Evolutionary conservation across 2,113 vertebrate species (phyloP).

Genomic region (Cyprinodon variegatus): DNA sequence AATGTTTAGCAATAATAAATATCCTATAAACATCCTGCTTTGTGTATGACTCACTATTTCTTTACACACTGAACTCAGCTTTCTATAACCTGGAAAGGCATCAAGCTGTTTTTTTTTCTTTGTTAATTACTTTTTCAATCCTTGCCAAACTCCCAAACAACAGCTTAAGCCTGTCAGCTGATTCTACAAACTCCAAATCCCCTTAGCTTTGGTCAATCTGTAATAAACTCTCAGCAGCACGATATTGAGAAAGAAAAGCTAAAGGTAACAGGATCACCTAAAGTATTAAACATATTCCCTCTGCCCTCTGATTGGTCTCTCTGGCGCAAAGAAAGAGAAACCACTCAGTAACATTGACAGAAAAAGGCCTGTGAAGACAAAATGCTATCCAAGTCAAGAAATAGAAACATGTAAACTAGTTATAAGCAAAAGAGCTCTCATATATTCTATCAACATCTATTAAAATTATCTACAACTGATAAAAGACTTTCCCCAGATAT

Average conservation of each 20-base stretch:
- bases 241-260: not conserved
- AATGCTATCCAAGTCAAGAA: not conserved
- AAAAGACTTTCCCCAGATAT: not conserved
- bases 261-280: slow-evolving; percentile 3
- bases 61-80: slow-evolving; percentile 7
- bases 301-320: slow-evolving; percentile 59
- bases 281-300: slow-evolving; percentile 28
- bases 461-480: not conserved
- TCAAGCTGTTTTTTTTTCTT: slow-evolving; percentile 20
- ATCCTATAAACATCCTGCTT: slow-evolving; percentile 17
- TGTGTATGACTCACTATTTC: slow-evolving; percentile 4
- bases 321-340: slow-evolving; percentile 74
- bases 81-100: slow-evolving; percentile 16
- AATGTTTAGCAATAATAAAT: slow-evolving; percentile 5
- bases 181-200: slow-evolving; percentile 18
- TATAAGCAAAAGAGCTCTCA: not conserved
- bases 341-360: slow-evolving; percentile 69
- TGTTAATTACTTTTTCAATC: slow-evolving; percentile 20
- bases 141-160: slow-evolving; percentile 19
- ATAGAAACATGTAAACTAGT: not conserved
- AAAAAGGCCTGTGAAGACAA: slow-evolving; percentile 62
- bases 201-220: not conserved
- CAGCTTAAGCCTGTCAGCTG: slow-evolving; percentile 16
- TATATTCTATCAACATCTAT: not conserved
- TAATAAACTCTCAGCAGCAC: no score